Conservation (phyloP, 2,797 vertebrate species). For the Glossophaga mutica region DNA sequence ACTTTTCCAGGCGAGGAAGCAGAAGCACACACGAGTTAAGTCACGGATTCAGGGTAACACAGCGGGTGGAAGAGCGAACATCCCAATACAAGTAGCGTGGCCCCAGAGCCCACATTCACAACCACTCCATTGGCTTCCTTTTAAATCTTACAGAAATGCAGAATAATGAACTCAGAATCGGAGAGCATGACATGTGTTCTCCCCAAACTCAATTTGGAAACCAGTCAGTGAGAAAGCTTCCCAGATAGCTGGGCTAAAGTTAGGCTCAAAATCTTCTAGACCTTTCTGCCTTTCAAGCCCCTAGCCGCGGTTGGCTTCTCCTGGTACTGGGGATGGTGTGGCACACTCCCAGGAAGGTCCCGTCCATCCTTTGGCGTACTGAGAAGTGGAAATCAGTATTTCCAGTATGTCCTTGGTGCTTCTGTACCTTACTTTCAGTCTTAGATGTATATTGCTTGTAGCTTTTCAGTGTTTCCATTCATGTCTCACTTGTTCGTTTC, state of each 20-base stretch:
- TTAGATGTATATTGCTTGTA: background rate
- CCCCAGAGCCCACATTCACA: background rate
- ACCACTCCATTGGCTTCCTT: background rate
- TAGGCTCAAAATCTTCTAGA: background rate
- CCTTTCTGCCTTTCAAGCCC: background rate
- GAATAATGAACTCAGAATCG: background rate
- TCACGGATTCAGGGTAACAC: background rate
- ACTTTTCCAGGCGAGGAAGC: background rate
- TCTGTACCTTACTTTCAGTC: background rate
- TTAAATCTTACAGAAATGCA: background rate
- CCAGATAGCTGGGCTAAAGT: background rate
- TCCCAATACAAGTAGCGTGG: background rate
- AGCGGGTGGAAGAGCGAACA: background rate
- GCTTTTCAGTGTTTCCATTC: background rate
- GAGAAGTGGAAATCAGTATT: background rate
- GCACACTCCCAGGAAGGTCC: background rate
- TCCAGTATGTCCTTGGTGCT: background rate
- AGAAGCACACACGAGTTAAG: background rate
- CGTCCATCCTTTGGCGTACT: background rate
- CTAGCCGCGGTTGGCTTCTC: background rate
- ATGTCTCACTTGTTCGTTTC: conserved; percentile 19
- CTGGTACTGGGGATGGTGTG: background rate
- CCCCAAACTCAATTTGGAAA: background rate
- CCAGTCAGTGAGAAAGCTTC: background rate
- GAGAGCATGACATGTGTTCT: background rate